Percentiles rank a stretch among this genome's conserved stretches.
phyloP scores from a whole-genome alignment of 2,797 vertebrate genomes.

The Lateolabrax maculatus region DNA sequence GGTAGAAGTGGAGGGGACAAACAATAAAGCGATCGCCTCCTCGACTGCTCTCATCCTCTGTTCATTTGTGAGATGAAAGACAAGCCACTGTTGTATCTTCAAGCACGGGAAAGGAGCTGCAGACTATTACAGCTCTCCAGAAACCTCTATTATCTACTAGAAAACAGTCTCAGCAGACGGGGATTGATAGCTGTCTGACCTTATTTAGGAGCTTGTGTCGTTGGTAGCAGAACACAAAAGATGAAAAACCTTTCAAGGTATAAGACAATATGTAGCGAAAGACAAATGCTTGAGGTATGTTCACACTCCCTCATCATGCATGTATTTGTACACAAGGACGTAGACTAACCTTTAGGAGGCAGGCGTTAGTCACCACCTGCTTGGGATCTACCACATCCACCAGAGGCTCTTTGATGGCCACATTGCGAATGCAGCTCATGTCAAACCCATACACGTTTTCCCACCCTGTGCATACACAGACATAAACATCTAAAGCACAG shows the following conservation, averaged over 20 bases:
- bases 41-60: constrained; percentile 58
- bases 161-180: constrained; percentile 40
- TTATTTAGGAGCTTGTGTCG: neutral
- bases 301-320: neutral
- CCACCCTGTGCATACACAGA: constrained; percentile 90
- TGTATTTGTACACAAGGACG: neutral
- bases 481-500: constrained; percentile 7
- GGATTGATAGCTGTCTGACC: constrained; percentile 1
- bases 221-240: neutral
- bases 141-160: constrained; percentile 56
- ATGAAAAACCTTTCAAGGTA: neutral
- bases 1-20: constrained; percentile 17
- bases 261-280: neutral
- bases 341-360: constrained; percentile 93
- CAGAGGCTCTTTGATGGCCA: constrained; percentile 98
- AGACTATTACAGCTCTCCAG: constrained; percentile 50
- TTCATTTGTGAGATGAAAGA: constrained; percentile 69
- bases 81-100: constrained; percentile 45
- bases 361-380: constrained; percentile 98
- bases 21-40: constrained; percentile 53
- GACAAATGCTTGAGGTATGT: neutral
- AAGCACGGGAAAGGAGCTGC: constrained; percentile 52
- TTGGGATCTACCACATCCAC: constrained; percentile 98
- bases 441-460: constrained; percentile 99
- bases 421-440: constrained; percentile 98